These are phyloP conservation scores for Agonopterix heracliana DNA, from an alignment of 2,888 invertebrate species.

Conservation along the genomic window DNA sequence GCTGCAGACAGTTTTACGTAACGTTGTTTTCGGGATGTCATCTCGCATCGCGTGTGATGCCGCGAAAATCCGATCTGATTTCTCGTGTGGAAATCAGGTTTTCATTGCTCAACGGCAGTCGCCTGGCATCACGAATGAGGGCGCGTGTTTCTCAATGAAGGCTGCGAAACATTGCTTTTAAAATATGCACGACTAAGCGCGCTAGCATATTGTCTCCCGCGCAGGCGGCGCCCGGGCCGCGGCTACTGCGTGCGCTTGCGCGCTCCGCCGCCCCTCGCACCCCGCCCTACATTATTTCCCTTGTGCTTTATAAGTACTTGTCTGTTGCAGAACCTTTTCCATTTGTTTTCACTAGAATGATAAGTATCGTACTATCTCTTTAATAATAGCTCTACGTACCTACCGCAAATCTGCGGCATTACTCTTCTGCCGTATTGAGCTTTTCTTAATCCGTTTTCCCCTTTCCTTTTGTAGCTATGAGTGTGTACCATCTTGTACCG, in stretches of 20 bases:
- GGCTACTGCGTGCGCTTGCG: not conserved
- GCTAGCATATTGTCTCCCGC: constrained; percentile 42
- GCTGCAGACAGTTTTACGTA: constrained; percentile 29
- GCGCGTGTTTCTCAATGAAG: constrained; percentile 70
- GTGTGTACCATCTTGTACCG: too few species aligned
- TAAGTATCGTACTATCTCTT: not conserved
- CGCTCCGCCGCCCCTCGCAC: not conserved
- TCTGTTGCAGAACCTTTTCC: constrained; percentile 3
- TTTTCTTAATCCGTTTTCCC: too few species aligned
- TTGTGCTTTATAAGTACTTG: not conserved
- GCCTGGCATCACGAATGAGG: constrained; percentile 69
- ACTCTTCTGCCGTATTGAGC: constrained; percentile 17
- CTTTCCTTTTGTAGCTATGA: too few species aligned
- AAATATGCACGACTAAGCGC: constrained; percentile 67
- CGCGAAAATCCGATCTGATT: constrained; percentile 57
- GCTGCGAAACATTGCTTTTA: constrained; percentile 69
- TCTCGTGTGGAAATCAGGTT: constrained; percentile 66
- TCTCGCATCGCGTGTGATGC: constrained; percentile 27
- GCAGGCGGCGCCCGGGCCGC: not conserved
- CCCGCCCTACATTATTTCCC: not conserved
- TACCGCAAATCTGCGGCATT: constrained; percentile 29
- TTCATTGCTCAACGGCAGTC: constrained; percentile 61
- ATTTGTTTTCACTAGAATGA: constrained; percentile 9
- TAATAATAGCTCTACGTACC: not conserved
- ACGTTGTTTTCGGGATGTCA: constrained; percentile 26